Conservation (phyloP, 2,113 vertebrate genomes). For the Syngnathoides biaculeatus region DNA sequence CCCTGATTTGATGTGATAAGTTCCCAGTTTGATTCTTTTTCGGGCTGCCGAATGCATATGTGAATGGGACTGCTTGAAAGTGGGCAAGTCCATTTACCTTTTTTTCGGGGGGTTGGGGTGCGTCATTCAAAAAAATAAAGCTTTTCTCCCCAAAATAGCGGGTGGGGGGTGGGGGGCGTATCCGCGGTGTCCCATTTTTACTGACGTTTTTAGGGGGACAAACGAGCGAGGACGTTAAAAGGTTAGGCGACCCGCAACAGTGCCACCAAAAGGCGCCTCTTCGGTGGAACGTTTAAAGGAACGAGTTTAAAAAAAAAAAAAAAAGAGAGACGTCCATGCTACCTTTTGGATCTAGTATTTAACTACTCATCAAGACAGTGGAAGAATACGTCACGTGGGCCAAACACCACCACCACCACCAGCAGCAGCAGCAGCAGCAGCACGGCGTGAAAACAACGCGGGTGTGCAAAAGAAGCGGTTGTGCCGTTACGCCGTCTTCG, state of each 20-base stretch:
- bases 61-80: too few species aligned
- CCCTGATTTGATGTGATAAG: too few species aligned
- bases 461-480: background rate
- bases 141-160: too few species aligned
- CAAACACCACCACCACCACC: constrained; percentile 23
- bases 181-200: too few species aligned
- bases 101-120: too few species aligned
- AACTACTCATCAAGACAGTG: constrained; percentile 32
- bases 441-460: constrained; percentile 12
- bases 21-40: background rate
- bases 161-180: too few species aligned
- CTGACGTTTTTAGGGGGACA: background rate
- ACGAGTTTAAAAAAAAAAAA: constrained; percentile 8
- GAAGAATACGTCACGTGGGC: constrained; percentile 21
- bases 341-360: constrained; percentile 16
- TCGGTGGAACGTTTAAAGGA: background rate
- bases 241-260: too few species aligned
- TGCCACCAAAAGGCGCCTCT: background rate
- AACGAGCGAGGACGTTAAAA: background rate
- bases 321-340: constrained; percentile 24
- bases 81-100: too few species aligned
- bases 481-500: background rate
- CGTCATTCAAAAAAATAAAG: too few species aligned
- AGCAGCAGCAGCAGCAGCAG: too few species aligned
- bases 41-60: background rate